phyloP scores from a whole-genome alignment of 30 jellyfish, hydroid and myxozoan species.

The Hydra vulgaris region DNA sequence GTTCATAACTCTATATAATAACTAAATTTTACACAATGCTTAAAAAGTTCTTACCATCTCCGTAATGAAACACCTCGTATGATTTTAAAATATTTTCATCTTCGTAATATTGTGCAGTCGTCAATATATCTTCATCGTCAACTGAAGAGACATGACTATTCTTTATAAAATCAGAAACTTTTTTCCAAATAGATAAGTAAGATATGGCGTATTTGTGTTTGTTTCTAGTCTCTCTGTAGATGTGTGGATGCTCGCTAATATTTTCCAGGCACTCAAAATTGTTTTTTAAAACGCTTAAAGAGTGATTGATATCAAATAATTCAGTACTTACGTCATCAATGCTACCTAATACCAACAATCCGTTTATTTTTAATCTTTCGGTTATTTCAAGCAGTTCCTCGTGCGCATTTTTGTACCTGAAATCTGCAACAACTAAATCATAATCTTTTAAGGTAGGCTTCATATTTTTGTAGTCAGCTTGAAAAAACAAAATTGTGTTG shows the following conservation, averaged over 20 bases:
- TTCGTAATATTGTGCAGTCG: conserved; percentile 22
- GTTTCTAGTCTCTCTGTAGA: conserved; percentile 17
- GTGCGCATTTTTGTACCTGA: conserved; percentile 11
- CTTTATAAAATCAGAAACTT: background rate
- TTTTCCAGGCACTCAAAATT: background rate
- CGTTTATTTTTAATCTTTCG: conserved; percentile 6
- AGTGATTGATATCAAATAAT: background rate
- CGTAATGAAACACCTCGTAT: conserved; percentile 19
- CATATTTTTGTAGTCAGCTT: conserved; percentile 21
- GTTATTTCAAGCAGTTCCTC: conserved; percentile 6
- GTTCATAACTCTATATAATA: too few species aligned
- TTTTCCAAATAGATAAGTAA: conserved; percentile 17
- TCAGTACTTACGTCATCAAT: conserved; percentile 10
- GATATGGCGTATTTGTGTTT: conserved; percentile 28
- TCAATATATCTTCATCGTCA: background rate
- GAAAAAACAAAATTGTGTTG: conserved; percentile 3
- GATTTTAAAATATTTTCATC: conserved; percentile 14
- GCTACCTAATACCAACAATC: conserved; percentile 21
- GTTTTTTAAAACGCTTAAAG: conserved; percentile 8
- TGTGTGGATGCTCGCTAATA: conserved; percentile 10
- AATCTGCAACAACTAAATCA: conserved; percentile 22
- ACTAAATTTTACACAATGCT: too few species aligned
- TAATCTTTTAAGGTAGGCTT: conserved; percentile 7
- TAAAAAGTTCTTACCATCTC: background rate
- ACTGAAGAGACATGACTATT: background rate